Evolutionary conservation across 92 coral and sea anemone species (phyloP), one percentile per base, ranked within the genome.

Genomic region (Meandrina meandrites): DNA sequence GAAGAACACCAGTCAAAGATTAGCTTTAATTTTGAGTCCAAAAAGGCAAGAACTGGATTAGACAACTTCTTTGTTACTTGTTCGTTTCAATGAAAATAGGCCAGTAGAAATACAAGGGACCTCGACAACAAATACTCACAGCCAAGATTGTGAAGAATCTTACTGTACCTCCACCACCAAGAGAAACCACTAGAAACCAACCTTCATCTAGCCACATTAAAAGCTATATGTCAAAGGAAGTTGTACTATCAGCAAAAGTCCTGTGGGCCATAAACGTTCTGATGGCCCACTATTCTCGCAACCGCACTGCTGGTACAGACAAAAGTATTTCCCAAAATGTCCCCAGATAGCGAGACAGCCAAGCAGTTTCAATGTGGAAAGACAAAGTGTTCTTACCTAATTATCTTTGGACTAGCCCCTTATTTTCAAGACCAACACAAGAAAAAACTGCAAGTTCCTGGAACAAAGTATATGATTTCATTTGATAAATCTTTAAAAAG

Each of bases 301-400:
- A n/a, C n/a, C n/a, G n/a, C n/a, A n/a, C n/a, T n/a, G n/a, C n/a
- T n/a, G n/a, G n/a, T n/a, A n/a, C n/a, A n/a, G n/a, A n/a, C n/a
- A n/a, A 82, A 90, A 82, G 73, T 90, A 28, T 90, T 90, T 87
- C 60, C 78, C 75, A 62, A 57, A 28, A 90, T 90, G 88, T 90
- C 87, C 68, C 91, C 91, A 75, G 93, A 90, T 88, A 81, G 84
- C 83, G 21, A 57, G 24, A 90, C 86, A 53, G 93, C 93, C 27
- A 78, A 83, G 70, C 74, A 81, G 85, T 90, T 90, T 78, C 69
- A 76, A 58, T 84, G 89, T 79, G 86, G 93, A 78, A 89, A 80
- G 50, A 86, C 75, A 80, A 90, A n/a, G n/a, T n/a, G n/a, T n/a
- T n/a, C n/a, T n/a, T n/a, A n/a, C n/a, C n/a, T n/a, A n/a, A n/a